Evolutionary conservation across 92 coral and sea anemone species (phyloP).

Genomic region (Bergia puertoricense): DNA sequence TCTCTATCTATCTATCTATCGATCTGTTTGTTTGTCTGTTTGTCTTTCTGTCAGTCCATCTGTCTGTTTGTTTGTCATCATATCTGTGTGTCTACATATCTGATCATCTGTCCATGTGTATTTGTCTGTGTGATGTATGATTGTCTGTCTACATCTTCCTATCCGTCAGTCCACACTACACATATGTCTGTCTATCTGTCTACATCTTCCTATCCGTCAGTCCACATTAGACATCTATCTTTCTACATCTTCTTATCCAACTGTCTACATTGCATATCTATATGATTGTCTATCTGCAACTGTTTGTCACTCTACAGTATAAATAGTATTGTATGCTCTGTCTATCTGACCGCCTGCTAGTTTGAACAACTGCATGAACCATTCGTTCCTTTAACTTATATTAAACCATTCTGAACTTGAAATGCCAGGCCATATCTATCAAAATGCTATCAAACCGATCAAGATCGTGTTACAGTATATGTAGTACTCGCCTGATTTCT

Average conservation of each 20-base stretch:
- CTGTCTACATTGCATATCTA: background rate
- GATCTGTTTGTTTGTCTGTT: no score
- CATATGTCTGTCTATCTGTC: background rate
- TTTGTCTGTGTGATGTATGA: background rate
- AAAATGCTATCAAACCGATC: background rate
- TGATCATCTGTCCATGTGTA: background rate
- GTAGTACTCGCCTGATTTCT: slow-evolving; percentile 93
- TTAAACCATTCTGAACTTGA: background rate
- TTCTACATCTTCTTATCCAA: background rate
- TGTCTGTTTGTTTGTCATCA: no score
- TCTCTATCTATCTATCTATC: no score
- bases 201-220: background rate
- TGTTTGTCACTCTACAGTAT: no score
- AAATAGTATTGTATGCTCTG: background rate
- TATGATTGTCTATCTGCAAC: no score
- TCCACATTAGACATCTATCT: background rate
- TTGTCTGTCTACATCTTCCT: background rate
- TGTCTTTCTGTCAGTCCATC: no score
- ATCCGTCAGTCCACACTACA: background rate
- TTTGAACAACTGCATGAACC: background rate
- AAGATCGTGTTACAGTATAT: background rate
- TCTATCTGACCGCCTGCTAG: background rate
- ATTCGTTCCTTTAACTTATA: background rate
- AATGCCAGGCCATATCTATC: background rate
- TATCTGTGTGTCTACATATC: background rate